Percentiles rank a stretch among this genome's conserved stretches.
phyloP scores from a whole-genome alignment of 1,140 invertebrate species.

The Microplitis demolitor region DNA sequence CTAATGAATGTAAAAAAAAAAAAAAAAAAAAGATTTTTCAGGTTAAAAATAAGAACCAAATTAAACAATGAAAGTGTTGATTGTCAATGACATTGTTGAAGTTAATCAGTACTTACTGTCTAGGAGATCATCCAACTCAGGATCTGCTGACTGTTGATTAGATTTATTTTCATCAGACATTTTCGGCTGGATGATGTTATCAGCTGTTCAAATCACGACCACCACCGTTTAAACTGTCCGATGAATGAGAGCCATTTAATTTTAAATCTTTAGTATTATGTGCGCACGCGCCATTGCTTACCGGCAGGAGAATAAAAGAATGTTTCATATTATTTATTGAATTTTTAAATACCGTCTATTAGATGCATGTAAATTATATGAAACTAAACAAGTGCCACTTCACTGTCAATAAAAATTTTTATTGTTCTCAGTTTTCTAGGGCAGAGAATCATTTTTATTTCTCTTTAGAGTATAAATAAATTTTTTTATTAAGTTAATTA shows the following conservation, averaged over 20 bases:
- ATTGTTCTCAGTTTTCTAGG: neutral
- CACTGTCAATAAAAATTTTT: neutral
- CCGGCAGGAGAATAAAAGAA: too few relatives aligned
- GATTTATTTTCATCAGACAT: constrained; percentile 49
- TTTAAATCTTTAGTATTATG: too few relatives aligned
- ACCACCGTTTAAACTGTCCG: too few relatives aligned
- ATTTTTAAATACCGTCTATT: too few relatives aligned
- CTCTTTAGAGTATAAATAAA: neutral
- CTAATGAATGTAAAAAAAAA: neutral
- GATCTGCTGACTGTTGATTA: constrained; percentile 40
- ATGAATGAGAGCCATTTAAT: neutral
- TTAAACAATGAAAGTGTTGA: neutral
- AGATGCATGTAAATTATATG: neutral
- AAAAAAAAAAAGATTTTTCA: neutral
- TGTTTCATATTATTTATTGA: too few relatives aligned
- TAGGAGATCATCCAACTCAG: constrained; percentile 58
- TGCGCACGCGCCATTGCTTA: too few relatives aligned
- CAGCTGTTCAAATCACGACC: constrained; percentile 7
- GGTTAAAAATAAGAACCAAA: neutral
- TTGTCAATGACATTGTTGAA: neutral
- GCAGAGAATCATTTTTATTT: neutral
- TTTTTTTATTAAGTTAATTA: neutral
- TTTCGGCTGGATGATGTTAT: constrained; percentile 9
- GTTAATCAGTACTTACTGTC: constrained; percentile 53
- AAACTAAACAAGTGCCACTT: neutral